These are phyloP conservation scores for Sitobion miscanthi DNA, from an alignment of 1,140 invertebrate species.

Conservation along the genomic window DNA sequence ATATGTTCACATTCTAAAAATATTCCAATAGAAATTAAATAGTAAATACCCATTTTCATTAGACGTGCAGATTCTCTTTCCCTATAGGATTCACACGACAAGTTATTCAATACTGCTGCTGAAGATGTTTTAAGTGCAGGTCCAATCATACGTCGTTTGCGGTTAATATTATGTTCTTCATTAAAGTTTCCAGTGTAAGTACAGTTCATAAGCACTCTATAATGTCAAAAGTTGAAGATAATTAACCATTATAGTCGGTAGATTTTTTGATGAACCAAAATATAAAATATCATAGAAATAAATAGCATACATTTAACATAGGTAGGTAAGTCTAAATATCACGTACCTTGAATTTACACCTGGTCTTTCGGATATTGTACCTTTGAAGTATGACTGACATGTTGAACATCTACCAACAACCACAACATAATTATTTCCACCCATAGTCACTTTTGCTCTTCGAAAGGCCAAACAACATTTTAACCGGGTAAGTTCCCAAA, in stretches of 20 bases:
- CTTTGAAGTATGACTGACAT: not conserved
- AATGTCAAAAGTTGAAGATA: not conserved
- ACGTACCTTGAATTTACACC: not conserved
- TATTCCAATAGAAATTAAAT: too few relatives aligned
- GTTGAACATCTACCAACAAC: not conserved
- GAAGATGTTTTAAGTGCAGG: not conserved
- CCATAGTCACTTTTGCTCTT: not conserved
- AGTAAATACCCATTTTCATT: not conserved
- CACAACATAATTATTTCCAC: not conserved
- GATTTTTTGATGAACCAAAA: too few relatives aligned
- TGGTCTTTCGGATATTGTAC: not conserved
- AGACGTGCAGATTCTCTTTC: not conserved
- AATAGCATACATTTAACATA: too few relatives aligned
- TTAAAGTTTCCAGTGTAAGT: not conserved
- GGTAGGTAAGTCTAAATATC: not conserved
- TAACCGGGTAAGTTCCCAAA: not conserved
- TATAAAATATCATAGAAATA: too few relatives aligned
- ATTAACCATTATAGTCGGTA: too few relatives aligned
- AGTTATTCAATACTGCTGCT: not conserved
- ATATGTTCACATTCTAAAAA: too few relatives aligned
- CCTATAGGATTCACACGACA: not conserved
- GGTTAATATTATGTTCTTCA: not conserved
- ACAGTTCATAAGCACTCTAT: not conserved
- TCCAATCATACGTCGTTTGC: not conserved
- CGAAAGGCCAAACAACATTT: not conserved